Conservation (phyloP, 2,113 vertebrate species). For the Alaudala cheleensis region DNA sequence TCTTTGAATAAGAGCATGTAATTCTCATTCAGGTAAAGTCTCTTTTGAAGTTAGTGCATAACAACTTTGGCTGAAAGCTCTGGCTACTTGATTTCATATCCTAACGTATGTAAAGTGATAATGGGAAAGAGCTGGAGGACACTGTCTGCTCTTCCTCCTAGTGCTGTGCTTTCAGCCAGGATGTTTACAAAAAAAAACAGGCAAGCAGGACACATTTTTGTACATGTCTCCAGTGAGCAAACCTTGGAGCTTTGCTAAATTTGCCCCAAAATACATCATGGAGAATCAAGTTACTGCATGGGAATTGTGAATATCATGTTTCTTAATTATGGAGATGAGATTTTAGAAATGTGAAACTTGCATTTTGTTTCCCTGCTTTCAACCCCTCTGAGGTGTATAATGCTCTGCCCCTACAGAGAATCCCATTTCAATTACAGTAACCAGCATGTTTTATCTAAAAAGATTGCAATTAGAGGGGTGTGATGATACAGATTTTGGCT, state of each 20-base stretch:
- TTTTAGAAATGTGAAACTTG: background rate
- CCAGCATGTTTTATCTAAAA: background rate
- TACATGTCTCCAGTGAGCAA: background rate
- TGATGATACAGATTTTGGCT: background rate
- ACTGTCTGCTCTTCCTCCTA: background rate
- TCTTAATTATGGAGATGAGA: background rate
- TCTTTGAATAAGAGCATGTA: background rate
- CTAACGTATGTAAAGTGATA: background rate
- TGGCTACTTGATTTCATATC: background rate
- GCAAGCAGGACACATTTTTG: background rate
- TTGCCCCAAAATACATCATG: background rate
- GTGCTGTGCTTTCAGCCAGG: background rate
- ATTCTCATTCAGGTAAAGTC: background rate
- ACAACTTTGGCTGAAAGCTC: background rate
- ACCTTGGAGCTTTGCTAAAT: background rate
- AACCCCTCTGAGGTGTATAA: background rate
- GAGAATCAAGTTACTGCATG: background rate
- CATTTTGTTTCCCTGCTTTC: background rate
- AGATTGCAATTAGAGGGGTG: rapidly evolving
- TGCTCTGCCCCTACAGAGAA: background rate
- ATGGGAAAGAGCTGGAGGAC: background rate
- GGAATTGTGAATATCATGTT: background rate
- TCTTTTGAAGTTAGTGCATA: background rate
- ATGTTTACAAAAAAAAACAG: background rate
- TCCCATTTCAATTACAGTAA: background rate